Evolutionary conservation across 2,113 vertebrate genomes (phyloP).

Genomic region (Siphamia tubifer): DNA sequence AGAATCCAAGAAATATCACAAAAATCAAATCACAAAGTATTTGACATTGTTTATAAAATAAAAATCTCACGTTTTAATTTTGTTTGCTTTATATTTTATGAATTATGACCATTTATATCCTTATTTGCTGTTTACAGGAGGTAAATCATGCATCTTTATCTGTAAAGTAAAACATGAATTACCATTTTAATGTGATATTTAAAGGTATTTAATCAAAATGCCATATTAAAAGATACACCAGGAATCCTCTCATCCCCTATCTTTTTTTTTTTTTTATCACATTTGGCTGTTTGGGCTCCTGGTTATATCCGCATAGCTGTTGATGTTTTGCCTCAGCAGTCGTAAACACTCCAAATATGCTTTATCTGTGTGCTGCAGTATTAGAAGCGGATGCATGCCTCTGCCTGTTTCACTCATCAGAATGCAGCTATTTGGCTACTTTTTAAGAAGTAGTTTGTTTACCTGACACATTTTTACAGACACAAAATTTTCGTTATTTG

Average conservation of each 20-base stretch:
- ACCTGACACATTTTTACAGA: slow-evolving; percentile 1
- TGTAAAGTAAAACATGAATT: no score
- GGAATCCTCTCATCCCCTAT: background rate
- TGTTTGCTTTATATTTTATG: no score
- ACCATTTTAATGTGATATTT: no score
- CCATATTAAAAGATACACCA: no score
- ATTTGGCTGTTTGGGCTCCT: background rate
- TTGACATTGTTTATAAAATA: no score
- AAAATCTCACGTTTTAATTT: no score
- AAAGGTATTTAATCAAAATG: no score
- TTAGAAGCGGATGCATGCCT: background rate
- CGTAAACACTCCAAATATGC: slow-evolving; percentile 15
- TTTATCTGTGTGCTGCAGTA: slow-evolving; percentile 42
- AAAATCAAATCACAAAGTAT: no score
- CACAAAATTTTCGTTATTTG: slow-evolving; percentile 1
- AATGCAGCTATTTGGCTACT: slow-evolving; percentile 2
- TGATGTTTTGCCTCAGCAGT: slow-evolving; percentile 21
- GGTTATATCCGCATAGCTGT: slow-evolving; percentile 6
- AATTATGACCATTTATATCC: no score
- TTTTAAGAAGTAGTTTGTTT: slow-evolving; percentile 19
- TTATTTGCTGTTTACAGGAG: no score
- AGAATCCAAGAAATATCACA: no score
- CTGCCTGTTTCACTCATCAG: slow-evolving; percentile 17
- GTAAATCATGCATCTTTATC: no score
- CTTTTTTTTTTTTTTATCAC: background rate